Evolutionary conservation across 2,888 invertebrate genomes (phyloP).

Genomic region (Thumatha senex): DNA sequence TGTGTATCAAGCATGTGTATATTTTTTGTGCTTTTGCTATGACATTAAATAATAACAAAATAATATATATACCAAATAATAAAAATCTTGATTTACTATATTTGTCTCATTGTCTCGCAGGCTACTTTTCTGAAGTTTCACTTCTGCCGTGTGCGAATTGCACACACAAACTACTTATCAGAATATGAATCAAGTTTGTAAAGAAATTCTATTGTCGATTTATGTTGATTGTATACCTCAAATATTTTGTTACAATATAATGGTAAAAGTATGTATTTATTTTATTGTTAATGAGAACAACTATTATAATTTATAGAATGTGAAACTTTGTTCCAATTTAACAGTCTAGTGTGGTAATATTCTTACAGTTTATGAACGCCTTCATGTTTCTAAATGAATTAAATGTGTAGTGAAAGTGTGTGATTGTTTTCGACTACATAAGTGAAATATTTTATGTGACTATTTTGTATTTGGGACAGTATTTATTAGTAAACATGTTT

Average conservation of each 20-base stretch:
- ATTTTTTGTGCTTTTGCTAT: too few species aligned
- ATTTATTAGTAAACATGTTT: constrained; percentile 5
- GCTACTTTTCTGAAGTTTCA: too few species aligned
- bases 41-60: too few species aligned
- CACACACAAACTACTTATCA: too few species aligned
- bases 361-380: constrained; percentile 58
- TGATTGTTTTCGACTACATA: neutral
- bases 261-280: constrained; percentile 26
- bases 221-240: constrained; percentile 30
- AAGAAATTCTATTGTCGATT: constrained; percentile 6
- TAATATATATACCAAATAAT: too few species aligned
- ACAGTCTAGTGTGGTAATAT: constrained; percentile 40
- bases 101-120: too few species aligned
- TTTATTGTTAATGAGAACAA: constrained; percentile 20
- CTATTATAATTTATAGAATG: constrained; percentile 2
- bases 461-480: constrained; percentile 12
- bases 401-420: constrained; percentile 6
- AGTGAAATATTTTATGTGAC: constrained; percentile 7
- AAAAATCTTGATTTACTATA: too few species aligned
- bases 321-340: neutral
- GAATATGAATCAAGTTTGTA: neutral
- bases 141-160: too few species aligned
- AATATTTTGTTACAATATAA: constrained; percentile 22
- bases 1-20: too few species aligned
- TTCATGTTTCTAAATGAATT: constrained; percentile 26